Evolutionary conservation across 2,888 invertebrate genomes (phyloP), one percentile per base, ranked within the genome.

Genomic region (Diadromus collaris): DNA sequence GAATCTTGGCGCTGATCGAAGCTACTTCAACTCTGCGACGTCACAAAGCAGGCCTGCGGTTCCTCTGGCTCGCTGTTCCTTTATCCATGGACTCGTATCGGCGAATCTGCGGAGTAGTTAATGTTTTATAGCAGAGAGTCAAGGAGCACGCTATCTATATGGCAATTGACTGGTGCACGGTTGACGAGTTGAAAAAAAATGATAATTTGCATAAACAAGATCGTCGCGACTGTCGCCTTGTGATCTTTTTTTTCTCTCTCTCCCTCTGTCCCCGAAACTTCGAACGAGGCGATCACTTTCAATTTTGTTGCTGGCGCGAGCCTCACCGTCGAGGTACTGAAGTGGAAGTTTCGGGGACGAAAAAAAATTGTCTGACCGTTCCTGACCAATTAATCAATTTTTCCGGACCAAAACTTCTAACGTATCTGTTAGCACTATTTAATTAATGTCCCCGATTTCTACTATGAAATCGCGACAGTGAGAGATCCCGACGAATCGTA

Each of bases 141-240:
- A 29, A 44, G 38, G 54, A 27, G 56, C 61, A 56, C 32, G 63
- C 32, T 19, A 56, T 54, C 54, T 44, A 32, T 13, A 44, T 54
- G 32, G 38, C 51, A 44, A 68, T 61, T 51, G 54, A 68, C 54
- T 34, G 46, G 41, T 44, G 51, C 21, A 61, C 51, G 63, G 67
- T 72, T 56, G 68, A 72, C 68, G 56, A 44, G 29, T 9, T 16
- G 21, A 48, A 65, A 60, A 54, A 54, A 63, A 48, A 41, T n/a
- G 21, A 4, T 7, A 13, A 78, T 74, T 78, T 74, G 74, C 74
- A 78, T 74, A 74, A 70, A 61, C 44, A 68, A 63, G 63, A 74
- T 70, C 60, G 67, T 51, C 54, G 64, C 44, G 51, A 69, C 51
- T 70, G 51, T 38, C 60, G 60, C 60, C 38, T 54, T 58, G 13